Conservation (phyloP, 1,140 invertebrate genomes). For the Bombus impatiens region DNA sequence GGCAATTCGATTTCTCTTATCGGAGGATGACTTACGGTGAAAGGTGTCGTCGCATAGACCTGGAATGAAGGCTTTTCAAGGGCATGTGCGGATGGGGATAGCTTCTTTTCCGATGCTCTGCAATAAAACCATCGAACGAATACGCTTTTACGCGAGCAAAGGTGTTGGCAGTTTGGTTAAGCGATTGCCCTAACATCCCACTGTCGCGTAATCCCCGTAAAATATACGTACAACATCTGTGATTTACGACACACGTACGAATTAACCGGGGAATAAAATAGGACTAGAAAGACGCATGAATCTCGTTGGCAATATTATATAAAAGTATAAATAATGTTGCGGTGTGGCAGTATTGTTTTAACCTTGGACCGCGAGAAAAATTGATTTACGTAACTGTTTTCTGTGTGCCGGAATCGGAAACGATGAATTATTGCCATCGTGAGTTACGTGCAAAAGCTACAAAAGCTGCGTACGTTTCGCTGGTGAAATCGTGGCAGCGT, state of each 20-base stretch:
- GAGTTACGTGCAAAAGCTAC: background rate
- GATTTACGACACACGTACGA: background rate
- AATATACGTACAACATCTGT: fast-evolving
- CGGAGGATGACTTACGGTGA: constrained; percentile 76
- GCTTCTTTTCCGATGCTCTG: constrained; percentile 86
- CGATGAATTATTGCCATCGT: background rate
- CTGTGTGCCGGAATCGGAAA: background rate
- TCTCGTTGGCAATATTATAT: background rate
- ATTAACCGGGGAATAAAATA: background rate
- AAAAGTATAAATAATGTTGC: background rate
- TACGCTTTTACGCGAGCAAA: background rate
- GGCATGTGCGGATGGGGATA: constrained; percentile 87
- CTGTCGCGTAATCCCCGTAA: background rate
- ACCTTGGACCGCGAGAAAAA: background rate
- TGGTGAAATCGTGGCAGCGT: background rate
- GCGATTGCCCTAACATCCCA: background rate
- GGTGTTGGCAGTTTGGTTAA: background rate
- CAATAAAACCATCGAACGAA: constrained; percentile 59
- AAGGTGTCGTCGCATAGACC: constrained; percentile 81
- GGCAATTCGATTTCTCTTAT: background rate
- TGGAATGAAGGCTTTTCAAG: constrained; percentile 83
- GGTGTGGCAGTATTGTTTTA: background rate
- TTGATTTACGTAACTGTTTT: background rate
- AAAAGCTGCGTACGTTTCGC: background rate
- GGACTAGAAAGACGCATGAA: background rate